phyloP scores from a whole-genome alignment of 53 echinoderm and acorn worm species.

The Echinometra lucunter region DNA sequence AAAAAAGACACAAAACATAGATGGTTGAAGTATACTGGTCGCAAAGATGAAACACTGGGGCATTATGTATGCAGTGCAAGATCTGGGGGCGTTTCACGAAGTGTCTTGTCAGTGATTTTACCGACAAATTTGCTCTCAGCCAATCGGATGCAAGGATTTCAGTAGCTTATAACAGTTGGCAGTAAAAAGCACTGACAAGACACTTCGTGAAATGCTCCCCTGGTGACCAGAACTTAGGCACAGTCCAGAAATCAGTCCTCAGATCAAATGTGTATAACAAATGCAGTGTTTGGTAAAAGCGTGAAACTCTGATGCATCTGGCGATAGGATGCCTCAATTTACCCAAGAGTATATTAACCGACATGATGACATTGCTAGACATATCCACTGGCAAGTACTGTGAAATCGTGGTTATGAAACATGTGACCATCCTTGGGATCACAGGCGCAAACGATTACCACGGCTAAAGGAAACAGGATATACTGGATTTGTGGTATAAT shows the following conservation, averaged over 20 bases:
- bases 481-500: not conserved
- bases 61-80: too few species aligned
- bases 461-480: not conserved
- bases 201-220: too few species aligned
- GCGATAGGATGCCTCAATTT: not conserved
- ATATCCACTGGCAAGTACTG: not conserved
- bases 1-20: not conserved
- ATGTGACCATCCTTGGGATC: not conserved
- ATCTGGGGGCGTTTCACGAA: too few species aligned
- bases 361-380: not conserved
- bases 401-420: not conserved
- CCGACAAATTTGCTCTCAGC: too few species aligned
- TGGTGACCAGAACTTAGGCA: too few species aligned
- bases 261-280: not conserved
- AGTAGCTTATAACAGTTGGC: too few species aligned
- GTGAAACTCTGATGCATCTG: not conserved
- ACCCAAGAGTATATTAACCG: not conserved
- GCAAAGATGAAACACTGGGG: not conserved
- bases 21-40: not conserved
- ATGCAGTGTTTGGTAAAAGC: not conserved
- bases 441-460: not conserved
- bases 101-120: too few species aligned
- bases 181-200: too few species aligned
- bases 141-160: too few species aligned
- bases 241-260: too few species aligned